Conservation (phyloP, 2,888 invertebrate species). For the Apotomis betuletana region DNA sequence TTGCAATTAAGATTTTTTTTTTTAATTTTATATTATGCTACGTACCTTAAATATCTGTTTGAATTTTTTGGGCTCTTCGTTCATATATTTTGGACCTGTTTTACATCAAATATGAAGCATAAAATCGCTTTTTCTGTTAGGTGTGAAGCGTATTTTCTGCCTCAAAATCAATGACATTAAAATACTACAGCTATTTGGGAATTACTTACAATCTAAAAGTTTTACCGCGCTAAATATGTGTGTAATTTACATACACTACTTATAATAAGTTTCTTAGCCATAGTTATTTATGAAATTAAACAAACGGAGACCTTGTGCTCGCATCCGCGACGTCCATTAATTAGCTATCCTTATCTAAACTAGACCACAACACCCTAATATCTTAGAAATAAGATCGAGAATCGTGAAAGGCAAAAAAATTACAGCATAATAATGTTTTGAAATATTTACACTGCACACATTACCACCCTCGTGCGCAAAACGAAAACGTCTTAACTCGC, state of each 20-base stretch:
- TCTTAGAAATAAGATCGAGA: neutral
- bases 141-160: no score
- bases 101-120: no score
- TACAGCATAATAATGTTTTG: constrained; percentile 10
- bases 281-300: constrained; percentile 23
- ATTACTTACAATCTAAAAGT: no score
- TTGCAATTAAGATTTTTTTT: no score
- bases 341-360: constrained; percentile 1
- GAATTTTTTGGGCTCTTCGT: no score
- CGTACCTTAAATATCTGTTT: no score
- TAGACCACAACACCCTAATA: neutral
- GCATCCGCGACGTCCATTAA: constrained; percentile 14
- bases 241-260: neutral
- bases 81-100: no score
- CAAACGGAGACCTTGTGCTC: constrained; percentile 18
- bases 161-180: no score
- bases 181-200: no score
- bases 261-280: neutral
- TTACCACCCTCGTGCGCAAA: neutral
- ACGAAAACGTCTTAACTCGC: neutral
- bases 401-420: neutral
- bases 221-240: no score
- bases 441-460: constrained; percentile 31
- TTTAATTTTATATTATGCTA: no score
- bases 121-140: no score